Evolutionary conservation across 1,140 invertebrate species (phyloP).

Genomic region (Philotrypesis tridentata): DNA sequence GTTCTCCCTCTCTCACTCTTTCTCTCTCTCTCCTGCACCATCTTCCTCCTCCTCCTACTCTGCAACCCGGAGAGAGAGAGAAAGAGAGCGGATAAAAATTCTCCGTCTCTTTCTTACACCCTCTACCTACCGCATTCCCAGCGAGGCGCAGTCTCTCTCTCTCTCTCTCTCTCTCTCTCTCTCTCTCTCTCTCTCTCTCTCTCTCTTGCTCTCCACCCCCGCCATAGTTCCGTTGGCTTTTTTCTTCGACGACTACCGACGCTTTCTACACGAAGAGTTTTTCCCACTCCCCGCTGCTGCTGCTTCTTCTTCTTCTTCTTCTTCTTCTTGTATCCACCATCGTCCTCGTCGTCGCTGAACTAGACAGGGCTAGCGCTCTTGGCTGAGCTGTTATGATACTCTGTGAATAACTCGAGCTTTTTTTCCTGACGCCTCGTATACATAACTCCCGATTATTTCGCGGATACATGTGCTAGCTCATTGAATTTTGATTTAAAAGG

Average conservation of each 20-base stretch:
- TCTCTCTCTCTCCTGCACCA: constrained; percentile 16
- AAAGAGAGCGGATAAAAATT: constrained; percentile 12
- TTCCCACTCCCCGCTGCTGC: constrained; percentile 26
- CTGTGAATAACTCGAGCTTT: not conserved
- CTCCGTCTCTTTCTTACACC: constrained; percentile 44
- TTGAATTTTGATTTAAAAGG: too few relatives aligned
- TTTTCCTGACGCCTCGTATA: not conserved
- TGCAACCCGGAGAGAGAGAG: too few relatives aligned
- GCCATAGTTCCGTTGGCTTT: constrained; percentile 33
- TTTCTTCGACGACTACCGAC: constrained; percentile 26
- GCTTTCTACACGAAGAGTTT: constrained; percentile 44
- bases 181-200: constrained; percentile 36
- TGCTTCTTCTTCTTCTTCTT: not conserved
- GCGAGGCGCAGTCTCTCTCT: constrained; percentile 19
- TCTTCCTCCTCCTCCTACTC: constrained; percentile 14
- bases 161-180: constrained; percentile 41
- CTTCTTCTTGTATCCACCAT: not conserved
- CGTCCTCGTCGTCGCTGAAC: not conserved
- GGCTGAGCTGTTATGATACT: not conserved
- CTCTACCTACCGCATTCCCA: constrained; percentile 47
- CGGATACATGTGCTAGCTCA: too few relatives aligned
- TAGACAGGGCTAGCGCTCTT: not conserved
- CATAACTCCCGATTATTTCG: not conserved
- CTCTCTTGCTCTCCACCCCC: constrained; percentile 39
- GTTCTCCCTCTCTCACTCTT: constrained; percentile 35